Conservation (phyloP, 2,888 invertebrate genomes). For the Isotomurus palustris region DNA sequence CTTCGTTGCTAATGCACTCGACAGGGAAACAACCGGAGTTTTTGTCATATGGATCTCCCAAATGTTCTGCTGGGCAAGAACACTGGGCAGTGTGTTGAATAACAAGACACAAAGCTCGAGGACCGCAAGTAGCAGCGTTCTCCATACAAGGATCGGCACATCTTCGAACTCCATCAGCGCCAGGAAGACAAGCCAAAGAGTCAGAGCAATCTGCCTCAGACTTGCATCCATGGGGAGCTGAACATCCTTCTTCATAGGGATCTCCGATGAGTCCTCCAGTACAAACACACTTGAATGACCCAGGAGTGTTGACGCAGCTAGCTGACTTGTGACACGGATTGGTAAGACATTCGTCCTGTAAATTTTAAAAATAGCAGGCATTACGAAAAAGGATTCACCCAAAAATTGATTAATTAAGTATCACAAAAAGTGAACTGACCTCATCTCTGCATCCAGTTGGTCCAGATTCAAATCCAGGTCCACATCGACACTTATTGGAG, state of each 20-base stretch:
- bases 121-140: conserved; percentile 64
- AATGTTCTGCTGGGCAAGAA: conserved; percentile 70
- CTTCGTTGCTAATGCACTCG: conserved; percentile 72
- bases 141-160: conserved; percentile 74
- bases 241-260: conserved; percentile 62
- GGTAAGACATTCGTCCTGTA: conserved; percentile 63
- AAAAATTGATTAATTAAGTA: not conserved
- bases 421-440: not conserved
- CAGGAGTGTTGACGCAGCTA: conserved; percentile 70
- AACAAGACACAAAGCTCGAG: conserved; percentile 70
- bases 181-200: conserved; percentile 61
- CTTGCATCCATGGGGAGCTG: conserved; percentile 70
- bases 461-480: conserved; percentile 67
- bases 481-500: conserved; percentile 75
- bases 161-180: conserved; percentile 53
- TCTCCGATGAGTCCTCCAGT: conserved; percentile 58
- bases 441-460: conserved; percentile 69
- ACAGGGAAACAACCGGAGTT: conserved; percentile 81
- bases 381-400: no score
- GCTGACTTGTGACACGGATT: conserved; percentile 76
- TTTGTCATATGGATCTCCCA: conserved; percentile 73
- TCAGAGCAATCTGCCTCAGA: conserved; percentile 69
- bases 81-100: conserved; percentile 62
- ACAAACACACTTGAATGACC: conserved; percentile 75
- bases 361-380: not conserved